Evolutionary conservation across 2,113 vertebrate genomes (phyloP).

Genomic region (Tautogolabrus adspersus): DNA sequence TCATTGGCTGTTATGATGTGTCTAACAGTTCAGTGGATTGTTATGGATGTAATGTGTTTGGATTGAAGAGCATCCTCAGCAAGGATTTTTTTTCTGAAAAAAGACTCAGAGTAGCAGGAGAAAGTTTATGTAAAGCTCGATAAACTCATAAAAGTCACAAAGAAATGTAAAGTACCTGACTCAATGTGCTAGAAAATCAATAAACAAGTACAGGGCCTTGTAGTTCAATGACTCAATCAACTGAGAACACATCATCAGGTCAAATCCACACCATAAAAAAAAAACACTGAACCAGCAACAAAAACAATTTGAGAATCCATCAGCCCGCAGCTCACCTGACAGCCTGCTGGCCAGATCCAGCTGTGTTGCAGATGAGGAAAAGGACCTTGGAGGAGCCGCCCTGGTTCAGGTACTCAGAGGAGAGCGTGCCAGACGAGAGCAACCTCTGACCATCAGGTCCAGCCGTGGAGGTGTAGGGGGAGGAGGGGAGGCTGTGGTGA

Average conservation of each 20-base stretch:
- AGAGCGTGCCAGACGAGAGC: slow-evolving; percentile 75
- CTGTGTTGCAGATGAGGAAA: slow-evolving; percentile 90
- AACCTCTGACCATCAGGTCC: slow-evolving; percentile 74
- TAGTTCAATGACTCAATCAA: background rate
- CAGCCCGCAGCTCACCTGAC: slow-evolving; percentile 82
- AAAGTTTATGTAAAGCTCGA: background rate
- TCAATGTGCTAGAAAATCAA: background rate
- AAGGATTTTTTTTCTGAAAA: too few relatives aligned
- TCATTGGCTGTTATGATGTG: too few relatives aligned
- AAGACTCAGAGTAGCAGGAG: background rate
- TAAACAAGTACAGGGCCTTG: background rate
- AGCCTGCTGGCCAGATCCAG: slow-evolving; percentile 83
- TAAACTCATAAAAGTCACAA: background rate
- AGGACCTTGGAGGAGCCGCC: slow-evolving; percentile 79
- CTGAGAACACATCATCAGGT: background rate
- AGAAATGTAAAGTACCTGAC: background rate
- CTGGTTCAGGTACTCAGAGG: slow-evolving; percentile 85
- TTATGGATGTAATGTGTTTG: too few relatives aligned
- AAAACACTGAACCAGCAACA: background rate
- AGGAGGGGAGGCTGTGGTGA: slow-evolving; percentile 85
- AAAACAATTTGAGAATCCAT: background rate
- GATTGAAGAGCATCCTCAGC: too few relatives aligned
- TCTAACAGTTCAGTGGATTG: too few relatives aligned
- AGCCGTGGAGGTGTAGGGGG: slow-evolving; percentile 74
- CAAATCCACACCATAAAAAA: background rate